Percentiles rank a stretch among this genome's conserved stretches.
phyloP scores from a whole-genome alignment of 2,888 invertebrate genomes.

The Parnassius apollo region DNA sequence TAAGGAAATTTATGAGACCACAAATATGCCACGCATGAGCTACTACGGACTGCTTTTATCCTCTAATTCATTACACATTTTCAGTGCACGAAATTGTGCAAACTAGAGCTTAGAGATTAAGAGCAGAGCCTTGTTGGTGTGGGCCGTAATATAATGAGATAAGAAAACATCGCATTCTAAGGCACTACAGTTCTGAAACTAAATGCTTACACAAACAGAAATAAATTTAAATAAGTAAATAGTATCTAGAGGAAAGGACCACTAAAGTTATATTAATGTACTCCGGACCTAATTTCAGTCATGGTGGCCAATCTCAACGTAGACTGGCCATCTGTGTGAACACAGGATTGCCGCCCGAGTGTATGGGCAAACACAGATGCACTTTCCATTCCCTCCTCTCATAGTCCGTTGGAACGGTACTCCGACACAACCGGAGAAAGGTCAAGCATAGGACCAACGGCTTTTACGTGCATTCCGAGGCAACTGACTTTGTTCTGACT shows the following conservation, averaged over 20 bases:
- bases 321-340: too few species aligned
- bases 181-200: constrained; percentile 44
- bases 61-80: constrained; percentile 51
- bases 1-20: constrained; percentile 19
- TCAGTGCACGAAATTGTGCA: constrained; percentile 61
- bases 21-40: constrained; percentile 23
- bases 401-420: too few species aligned
- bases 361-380: too few species aligned
- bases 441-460: too few species aligned
- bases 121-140: constrained; percentile 44
- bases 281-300: too few species aligned
- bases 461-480: too few species aligned
- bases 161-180: constrained; percentile 47
- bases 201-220: constrained; percentile 29
- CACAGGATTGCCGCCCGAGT: too few species aligned
- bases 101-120: constrained; percentile 61
- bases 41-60: constrained; percentile 18
- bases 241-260: not conserved
- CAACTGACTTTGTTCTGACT: too few species aligned
- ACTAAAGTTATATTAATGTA: too few species aligned
- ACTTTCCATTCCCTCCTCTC: too few species aligned
- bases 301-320: too few species aligned
- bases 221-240: constrained; percentile 13
- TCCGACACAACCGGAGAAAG: too few species aligned
- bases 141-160: constrained; percentile 56